These are phyloP conservation scores for Lycaon pictus DNA, from an alignment of 2,113 vertebrate species.

Conservation along the genomic window DNA sequence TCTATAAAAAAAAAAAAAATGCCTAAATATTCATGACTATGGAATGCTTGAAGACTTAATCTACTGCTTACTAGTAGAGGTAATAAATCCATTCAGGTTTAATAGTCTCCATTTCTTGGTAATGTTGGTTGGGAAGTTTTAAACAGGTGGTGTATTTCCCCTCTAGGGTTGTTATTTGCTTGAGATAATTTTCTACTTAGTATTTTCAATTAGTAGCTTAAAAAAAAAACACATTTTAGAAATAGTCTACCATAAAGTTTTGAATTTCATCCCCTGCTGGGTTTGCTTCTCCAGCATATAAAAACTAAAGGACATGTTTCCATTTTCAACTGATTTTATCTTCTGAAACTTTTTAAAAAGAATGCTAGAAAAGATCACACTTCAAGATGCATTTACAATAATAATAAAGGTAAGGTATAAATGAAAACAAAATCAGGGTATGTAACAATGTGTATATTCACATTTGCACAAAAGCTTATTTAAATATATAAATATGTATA, in stretches of 20 bases:
- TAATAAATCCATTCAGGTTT: slow-evolving; percentile 34
- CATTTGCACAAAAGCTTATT: neutral
- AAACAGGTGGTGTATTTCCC: slow-evolving; percentile 60
- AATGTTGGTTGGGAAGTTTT: slow-evolving; percentile 37
- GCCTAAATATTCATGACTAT: neutral
- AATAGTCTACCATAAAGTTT: slow-evolving; percentile 50
- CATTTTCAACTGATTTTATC: slow-evolving; percentile 55
- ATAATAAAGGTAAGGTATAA: neutral
- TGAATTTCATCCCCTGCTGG: slow-evolving; percentile 44
- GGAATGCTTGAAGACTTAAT: neutral
- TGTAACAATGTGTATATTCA: too few species aligned
- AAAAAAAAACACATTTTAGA: slow-evolving; percentile 49
- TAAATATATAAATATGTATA: neutral
- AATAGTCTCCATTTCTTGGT: slow-evolving; percentile 51
- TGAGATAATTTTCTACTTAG: slow-evolving; percentile 71
- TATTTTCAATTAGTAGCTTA: slow-evolving; percentile 67
- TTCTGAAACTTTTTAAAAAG: slow-evolving; percentile 42
- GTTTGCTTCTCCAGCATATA: slow-evolving; percentile 13
- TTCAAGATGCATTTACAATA: neutral
- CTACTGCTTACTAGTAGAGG: neutral
- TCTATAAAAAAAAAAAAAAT: neutral
- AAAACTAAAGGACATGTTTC: slow-evolving; percentile 55
- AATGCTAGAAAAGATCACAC: neutral
- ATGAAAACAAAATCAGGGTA: neutral
- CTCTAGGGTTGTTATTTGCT: slow-evolving; percentile 60